These are phyloP conservation scores for Cheilosia urbana DNA, from an alignment of 2,888 invertebrate genomes.

Conservation along the genomic window DNA sequence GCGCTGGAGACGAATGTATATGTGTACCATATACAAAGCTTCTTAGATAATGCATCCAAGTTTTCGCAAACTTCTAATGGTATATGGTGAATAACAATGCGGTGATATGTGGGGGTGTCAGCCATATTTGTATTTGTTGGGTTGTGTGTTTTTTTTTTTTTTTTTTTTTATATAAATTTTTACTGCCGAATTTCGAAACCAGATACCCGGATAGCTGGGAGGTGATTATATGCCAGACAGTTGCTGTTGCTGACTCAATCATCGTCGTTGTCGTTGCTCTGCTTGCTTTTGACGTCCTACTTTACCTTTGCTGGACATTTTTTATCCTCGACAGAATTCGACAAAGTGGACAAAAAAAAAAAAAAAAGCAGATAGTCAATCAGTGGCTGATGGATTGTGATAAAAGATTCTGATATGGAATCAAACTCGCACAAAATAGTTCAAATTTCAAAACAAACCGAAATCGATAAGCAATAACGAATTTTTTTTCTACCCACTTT, in stretches of 20 bases:
- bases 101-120: too few relatives aligned
- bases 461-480: too few relatives aligned
- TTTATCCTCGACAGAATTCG: too few relatives aligned
- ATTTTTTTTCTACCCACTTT: too few relatives aligned
- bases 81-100: too few relatives aligned
- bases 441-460: too few relatives aligned
- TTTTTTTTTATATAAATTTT: not conserved
- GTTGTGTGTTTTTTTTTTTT: not conserved
- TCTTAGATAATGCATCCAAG: too few relatives aligned
- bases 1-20: too few relatives aligned
- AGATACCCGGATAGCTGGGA: not conserved
- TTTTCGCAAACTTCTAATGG: too few relatives aligned
- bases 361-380: not conserved
- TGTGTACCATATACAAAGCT: too few relatives aligned
- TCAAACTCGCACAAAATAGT: not conserved
- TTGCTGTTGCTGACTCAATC: conserved; percentile 3
- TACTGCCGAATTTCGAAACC: not conserved
- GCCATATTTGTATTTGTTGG: too few relatives aligned
- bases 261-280: not conserved
- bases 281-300: not conserved
- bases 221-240: not conserved
- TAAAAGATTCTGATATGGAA: not conserved
- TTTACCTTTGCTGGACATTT: too few relatives aligned
- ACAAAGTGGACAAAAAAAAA: not conserved
- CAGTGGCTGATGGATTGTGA: not conserved